A percentile compares a stretch with the other conserved stretches of the same genome.
phyloP scores from a whole-genome alignment of 1,140 invertebrate species.

The Carcinoscorpius rotundicauda region DNA sequence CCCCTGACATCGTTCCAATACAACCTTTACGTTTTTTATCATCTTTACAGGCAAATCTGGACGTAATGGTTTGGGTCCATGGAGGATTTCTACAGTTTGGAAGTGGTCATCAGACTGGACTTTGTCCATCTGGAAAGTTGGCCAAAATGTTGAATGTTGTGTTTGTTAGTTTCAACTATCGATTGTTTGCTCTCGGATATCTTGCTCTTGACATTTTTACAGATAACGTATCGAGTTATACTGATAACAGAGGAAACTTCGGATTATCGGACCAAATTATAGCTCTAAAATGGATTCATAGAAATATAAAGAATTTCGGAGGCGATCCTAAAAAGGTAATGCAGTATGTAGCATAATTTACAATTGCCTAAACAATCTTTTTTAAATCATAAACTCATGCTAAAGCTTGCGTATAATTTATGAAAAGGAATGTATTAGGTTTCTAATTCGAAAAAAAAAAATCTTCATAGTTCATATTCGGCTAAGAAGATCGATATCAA shows the following conservation, averaged over 20 bases:
- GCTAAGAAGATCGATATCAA: too few species aligned
- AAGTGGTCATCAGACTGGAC: conserved; percentile 14
- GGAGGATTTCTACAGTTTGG: conserved; percentile 48
- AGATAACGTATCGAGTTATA: background rate
- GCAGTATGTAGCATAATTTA: background rate
- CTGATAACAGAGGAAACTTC: conserved; percentile 13
- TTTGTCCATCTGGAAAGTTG: conserved; percentile 14
- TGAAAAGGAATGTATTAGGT: too few species aligned
- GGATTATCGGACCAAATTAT: conserved; percentile 36
- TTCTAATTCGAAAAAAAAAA: too few species aligned
- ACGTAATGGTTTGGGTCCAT: conserved; percentile 89
- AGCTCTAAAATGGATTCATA: conserved; percentile 35
- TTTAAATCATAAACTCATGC: too few species aligned
- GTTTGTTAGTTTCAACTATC: conserved; percentile 88
- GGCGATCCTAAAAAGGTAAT: conserved; percentile 31
- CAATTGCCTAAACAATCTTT: too few species aligned
- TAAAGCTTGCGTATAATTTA: too few species aligned
- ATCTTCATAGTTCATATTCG: too few species aligned
- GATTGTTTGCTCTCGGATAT: conserved; percentile 78
- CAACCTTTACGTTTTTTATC: too few species aligned
- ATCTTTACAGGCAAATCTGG: conserved; percentile 8
- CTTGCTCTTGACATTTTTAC: conserved; percentile 11
- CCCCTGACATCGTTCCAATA: too few species aligned
- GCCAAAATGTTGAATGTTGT: conserved; percentile 16
- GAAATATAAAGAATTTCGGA: conserved; percentile 34